Conservation (phyloP, 2,888 invertebrate genomes). For the Luperina testacea region DNA sequence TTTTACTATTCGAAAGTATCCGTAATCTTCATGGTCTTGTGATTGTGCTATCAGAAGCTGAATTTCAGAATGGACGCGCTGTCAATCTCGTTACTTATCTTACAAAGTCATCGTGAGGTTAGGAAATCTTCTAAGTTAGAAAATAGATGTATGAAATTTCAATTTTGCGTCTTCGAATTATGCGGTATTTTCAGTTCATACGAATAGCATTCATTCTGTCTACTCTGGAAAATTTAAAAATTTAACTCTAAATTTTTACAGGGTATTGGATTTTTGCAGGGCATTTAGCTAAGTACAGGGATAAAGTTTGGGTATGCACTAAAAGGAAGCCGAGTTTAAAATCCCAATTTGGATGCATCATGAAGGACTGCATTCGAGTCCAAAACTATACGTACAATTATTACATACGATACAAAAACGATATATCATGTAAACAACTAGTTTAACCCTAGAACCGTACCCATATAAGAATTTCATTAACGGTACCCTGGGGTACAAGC, state of each 20-base stretch:
- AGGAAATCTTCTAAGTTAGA: not conserved
- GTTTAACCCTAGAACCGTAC: no score
- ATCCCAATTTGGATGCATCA: no score
- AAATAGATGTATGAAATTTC: not conserved
- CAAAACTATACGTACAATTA: not conserved
- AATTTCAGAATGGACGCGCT: not conserved
- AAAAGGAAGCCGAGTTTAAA: not conserved
- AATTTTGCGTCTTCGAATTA: not conserved
- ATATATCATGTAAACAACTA: not conserved
- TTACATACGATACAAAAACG: not conserved
- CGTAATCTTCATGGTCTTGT: not conserved
- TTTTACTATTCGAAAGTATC: not conserved
- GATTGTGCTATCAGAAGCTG: not conserved
- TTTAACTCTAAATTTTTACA: not conserved
- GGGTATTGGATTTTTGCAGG: no score
- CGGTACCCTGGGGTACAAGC: no score
- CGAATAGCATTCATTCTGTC: not conserved
- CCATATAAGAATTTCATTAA: no score
- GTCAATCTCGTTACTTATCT: not conserved
- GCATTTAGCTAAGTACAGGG: not conserved
- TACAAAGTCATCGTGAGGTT: not conserved
- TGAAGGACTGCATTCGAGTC: not conserved
- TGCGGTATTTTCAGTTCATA: not conserved
- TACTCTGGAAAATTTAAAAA: not conserved
- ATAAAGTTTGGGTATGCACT: not conserved